phyloP scores from a whole-genome alignment of 2,888 invertebrate genomes.

The Augiades crinisus region DNA sequence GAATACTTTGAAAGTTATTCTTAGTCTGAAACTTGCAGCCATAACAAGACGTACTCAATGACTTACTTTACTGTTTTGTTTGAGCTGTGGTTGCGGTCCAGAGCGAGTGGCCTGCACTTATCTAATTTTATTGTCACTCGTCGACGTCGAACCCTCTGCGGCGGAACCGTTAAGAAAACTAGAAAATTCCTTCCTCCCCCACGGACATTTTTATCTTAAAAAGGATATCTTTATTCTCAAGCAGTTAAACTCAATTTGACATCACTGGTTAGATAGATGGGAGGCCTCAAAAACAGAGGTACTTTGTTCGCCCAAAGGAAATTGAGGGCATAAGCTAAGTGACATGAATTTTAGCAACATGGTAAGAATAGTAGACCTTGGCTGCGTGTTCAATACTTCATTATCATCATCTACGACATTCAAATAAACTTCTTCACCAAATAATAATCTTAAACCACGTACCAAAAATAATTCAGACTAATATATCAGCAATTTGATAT shows the following conservation, averaged over 20 bases:
- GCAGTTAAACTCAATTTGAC: conserved; percentile 73
- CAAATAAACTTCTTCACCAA: background rate
- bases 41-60: no score
- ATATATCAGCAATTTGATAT: conserved; percentile 5
- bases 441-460: background rate
- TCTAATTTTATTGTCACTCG: conserved; percentile 80
- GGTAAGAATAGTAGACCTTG: no score
- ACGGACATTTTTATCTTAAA: conserved; percentile 64
- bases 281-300: conserved; percentile 42
- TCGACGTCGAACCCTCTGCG: conserved; percentile 61
- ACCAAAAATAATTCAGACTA: conserved; percentile 1
- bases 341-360: no score
- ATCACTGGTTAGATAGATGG: conserved; percentile 55
- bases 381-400: no score
- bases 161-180: conserved; percentile 51
- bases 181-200: conserved; percentile 61
- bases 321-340: no score
- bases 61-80: background rate
- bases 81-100: background rate
- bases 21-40: no score
- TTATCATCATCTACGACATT: no score
- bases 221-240: conserved; percentile 72
- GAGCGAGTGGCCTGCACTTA: conserved; percentile 71
- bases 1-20: background rate
- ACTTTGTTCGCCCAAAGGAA: no score